These are phyloP conservation scores for Pempheris klunzingeri DNA, from an alignment of 2,797 vertebrate species.

Conservation along the genomic window DNA sequence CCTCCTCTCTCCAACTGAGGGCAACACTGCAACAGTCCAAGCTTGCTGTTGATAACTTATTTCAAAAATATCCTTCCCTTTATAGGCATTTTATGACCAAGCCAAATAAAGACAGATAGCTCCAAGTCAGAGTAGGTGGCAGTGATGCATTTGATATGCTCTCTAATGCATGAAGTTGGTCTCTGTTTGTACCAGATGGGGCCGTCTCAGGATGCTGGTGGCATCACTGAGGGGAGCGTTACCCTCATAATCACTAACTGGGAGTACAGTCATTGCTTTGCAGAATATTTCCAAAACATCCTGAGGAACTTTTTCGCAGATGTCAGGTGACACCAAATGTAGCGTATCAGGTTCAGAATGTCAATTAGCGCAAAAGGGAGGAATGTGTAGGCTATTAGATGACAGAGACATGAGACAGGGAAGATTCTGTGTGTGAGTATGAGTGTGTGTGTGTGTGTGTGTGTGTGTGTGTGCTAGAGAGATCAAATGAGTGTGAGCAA, in stretches of 20 bases:
- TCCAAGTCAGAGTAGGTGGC: constrained; percentile 51
- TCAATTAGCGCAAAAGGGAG: constrained; percentile 49
- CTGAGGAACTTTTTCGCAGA: background rate
- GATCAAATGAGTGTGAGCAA: constrained; percentile 36
- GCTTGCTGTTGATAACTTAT: constrained; percentile 63
- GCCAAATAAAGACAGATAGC: constrained; percentile 71
- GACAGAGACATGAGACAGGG: constrained; percentile 16
- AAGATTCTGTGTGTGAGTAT: background rate
- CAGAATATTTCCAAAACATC: constrained; percentile 48
- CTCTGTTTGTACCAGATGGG: constrained; percentile 56
- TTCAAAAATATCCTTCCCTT: constrained; percentile 68
- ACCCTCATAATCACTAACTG: constrained; percentile 48
- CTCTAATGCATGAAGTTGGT: constrained; percentile 34
- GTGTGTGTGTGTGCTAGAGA: background rate
- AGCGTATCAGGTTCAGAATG: constrained; percentile 4
- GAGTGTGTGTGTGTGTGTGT: constrained; percentile 1
- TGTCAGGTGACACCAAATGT: constrained; percentile 22
- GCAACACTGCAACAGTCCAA: constrained; percentile 51
- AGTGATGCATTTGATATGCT: constrained; percentile 69
- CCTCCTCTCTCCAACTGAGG: constrained; percentile 52
- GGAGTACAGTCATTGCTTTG: constrained; percentile 40
- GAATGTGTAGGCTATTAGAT: constrained; percentile 33
- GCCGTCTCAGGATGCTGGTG: constrained; percentile 51
- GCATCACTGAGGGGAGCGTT: constrained; percentile 45
- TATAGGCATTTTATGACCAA: constrained; percentile 68